phyloP scores from a whole-genome alignment of 92 coral and sea anemone species.

The Anthopleura xanthogrammica region DNA sequence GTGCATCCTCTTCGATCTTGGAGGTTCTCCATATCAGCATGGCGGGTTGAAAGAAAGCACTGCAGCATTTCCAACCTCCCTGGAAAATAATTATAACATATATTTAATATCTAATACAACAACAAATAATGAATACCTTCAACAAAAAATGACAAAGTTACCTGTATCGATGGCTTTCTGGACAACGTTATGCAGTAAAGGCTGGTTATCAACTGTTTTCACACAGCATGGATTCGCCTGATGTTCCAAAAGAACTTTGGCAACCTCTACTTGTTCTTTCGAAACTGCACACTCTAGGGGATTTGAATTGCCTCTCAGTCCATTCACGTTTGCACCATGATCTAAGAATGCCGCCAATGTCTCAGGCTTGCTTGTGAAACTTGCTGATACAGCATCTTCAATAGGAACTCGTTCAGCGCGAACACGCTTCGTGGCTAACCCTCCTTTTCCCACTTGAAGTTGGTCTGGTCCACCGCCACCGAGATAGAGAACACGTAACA shows the following conservation, averaged over 20 bases:
- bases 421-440: conserved; percentile 57
- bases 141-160: neutral
- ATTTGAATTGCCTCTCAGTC: conserved; percentile 44
- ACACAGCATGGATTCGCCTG: conserved; percentile 66
- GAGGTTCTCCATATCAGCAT: conserved; percentile 30
- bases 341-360: conserved; percentile 59
- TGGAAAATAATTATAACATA: neutral
- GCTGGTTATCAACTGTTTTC: conserved; percentile 36
- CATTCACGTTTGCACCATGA: conserved; percentile 67
- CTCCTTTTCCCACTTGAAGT: conserved; percentile 57
- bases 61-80: conserved; percentile 40
- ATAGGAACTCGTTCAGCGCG: conserved; percentile 56
- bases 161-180: conserved; percentile 58
- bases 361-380: conserved; percentile 18
- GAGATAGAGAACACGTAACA: conserved; percentile 59
- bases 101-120: neutral
- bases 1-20: conserved; percentile 48
- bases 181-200: conserved; percentile 72
- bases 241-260: conserved; percentile 53
- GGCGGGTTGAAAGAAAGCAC: conserved; percentile 39
- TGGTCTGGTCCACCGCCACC: conserved; percentile 80
- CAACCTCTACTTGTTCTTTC: conserved; percentile 40
- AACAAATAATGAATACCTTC: neutral
- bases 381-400: conserved; percentile 59
- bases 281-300: conserved; percentile 60